Base-by-base conservation (phyloP, 2,888 invertebrate species). In the Melanophora roralis region DNA sequence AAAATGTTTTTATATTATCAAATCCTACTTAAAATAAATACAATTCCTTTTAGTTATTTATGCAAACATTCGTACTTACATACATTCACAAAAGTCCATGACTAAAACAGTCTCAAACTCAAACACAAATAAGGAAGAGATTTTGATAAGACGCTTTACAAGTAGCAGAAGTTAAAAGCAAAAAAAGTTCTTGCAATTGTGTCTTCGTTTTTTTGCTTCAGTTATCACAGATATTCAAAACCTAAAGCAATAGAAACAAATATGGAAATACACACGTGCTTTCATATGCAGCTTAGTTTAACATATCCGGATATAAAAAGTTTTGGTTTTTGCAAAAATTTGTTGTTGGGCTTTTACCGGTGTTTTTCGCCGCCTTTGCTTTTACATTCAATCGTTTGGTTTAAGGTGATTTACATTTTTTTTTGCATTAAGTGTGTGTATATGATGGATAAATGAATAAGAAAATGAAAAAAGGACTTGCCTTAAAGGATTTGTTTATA, bases 1-100 rank as follows among this genome's bases (percentile, higher is more conserved):
- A 69, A 55, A 59, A 62, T 71, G 74, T 75, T 68, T 71, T 65
- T 75, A 79, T 80, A 75, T 75, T 67, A 72, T 62, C 68, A 76
- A 80, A 80, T 80, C 80, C 45, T 72, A 72, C 76, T 68, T 72
- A 68, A 64, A 72, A 72, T 72, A 59, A 49, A 59, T 43, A 38
- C n/a, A n/a, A n/a, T n/a, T n/a, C n/a, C n/a, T n/a, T n/a, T n/a
- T n/a, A n/a, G n/a, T n/a, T n/a, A n/a, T n/a, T n/a, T 40, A 40
- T 40, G 6, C 14, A 36, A 9, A 8, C 36, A 49, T 23, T 3
- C 19, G 53, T 51, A 51, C 21, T 55, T 5, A 8, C 49, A 32
- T 51, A 51, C 57, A 49, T 67, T 65, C 40, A 9, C 11, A 16
- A 5, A 27, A 6, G 21, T 8, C 12, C 32, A 27, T 14, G 34